Base-by-base conservation (phyloP, 92 coral and sea anemone genomes). In the Anthopleura xanthogrammica region DNA sequence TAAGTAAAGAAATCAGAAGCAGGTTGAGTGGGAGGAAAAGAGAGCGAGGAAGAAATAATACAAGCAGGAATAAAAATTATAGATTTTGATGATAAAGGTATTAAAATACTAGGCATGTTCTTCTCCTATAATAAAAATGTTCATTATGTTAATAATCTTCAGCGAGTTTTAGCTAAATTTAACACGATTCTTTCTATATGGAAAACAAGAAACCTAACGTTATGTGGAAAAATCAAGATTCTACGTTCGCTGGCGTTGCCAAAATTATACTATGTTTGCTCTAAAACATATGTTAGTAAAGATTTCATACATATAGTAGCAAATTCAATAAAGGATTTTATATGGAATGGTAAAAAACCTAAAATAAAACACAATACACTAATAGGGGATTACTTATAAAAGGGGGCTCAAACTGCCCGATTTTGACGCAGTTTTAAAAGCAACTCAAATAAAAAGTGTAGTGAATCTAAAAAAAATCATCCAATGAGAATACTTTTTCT, bases 231-330 rank as follows among this genome's bases (percentile, higher is more conserved):
- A 43, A 65, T 71, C 20, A 65, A 40, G n/a, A 71, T 83, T 1
- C 64, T 83, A 39, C 40, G 64, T 58, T 9, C 82, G 14, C 76
- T 76, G 41, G 81, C 87, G 1, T 60, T 77, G 2, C 75, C 87
- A 1, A 83, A 83, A 22, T 41, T 83, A 3, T 20, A n/a, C 29
- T 83, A 83, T 83, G 62, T 83, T 3, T 83, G 86, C 72, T 42
- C 70, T 42, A 75, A 48, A 16, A 6, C 75, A 4, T 10, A 52
- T 52, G 70, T 83, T 16, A 41, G 39, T 12, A 62, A 55, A 12
- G 72, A 75, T 3, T 83, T 58, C 66, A 76, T 23, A 17, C 40
- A 77, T 40, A 3, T 12, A 1, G 85, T 81, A 16, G 62, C 66
- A 43, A 23, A 7, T 12, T 3, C 22, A 39, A 81, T 81, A 13